Conservation (phyloP, 2,888 invertebrate species). For the Rhingia campestris region DNA sequence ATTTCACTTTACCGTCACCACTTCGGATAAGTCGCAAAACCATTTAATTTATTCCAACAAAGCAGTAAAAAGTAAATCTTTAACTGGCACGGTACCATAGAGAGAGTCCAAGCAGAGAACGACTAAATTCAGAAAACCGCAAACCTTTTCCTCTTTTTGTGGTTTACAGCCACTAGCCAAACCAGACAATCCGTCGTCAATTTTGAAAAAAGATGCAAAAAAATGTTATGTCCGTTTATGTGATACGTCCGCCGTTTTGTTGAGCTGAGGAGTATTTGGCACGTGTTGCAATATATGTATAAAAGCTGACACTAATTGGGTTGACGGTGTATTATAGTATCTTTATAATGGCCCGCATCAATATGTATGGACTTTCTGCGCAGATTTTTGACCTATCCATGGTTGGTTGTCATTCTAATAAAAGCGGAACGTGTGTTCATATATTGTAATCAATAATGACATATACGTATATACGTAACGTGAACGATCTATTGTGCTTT, state of each 20-base stretch:
- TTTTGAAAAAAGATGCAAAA: background rate
- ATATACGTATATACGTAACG: background rate
- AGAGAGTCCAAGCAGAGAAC: background rate
- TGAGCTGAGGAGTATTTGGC: background rate
- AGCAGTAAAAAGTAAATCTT: background rate
- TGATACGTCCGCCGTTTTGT: background rate
- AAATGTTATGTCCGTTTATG: background rate
- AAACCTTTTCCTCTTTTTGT: background rate
- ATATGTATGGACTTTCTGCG: conserved; percentile 22
- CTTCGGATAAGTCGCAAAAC: background rate
- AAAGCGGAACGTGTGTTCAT: background rate
- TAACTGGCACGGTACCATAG: background rate
- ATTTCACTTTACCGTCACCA: background rate
- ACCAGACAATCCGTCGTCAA: conserved; percentile 41
- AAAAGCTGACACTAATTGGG: conserved; percentile 22
- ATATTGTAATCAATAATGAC: background rate
- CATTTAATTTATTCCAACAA: conserved; percentile 10
- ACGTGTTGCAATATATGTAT: conserved; percentile 5
- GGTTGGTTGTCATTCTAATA: background rate
- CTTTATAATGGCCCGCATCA: conserved; percentile 4
- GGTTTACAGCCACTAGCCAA: background rate
- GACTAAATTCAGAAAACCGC: background rate
- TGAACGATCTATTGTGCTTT: background rate
- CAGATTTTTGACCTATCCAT: conserved; percentile 24
- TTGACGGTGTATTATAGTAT: conserved; percentile 16